phyloP scores from a whole-genome alignment of 2,113 vertebrate genomes.

The Gallinago paraguaiae region DNA sequence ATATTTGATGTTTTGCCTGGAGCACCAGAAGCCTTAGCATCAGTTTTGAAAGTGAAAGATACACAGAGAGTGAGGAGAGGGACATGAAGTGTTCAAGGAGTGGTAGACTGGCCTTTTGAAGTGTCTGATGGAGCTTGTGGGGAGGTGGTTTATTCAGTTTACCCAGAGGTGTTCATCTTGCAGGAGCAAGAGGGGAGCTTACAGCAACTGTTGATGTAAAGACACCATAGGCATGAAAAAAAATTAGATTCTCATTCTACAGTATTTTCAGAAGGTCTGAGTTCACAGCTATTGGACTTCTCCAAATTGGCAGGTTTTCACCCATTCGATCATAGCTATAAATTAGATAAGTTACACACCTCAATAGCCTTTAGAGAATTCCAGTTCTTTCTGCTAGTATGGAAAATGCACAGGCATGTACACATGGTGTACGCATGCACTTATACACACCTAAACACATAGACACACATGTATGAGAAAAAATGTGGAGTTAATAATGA shows the following conservation, averaged over 20 bases:
- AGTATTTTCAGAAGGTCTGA: not conserved
- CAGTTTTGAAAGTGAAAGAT: not conserved
- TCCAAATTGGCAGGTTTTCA: not conserved
- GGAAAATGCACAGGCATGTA: not conserved
- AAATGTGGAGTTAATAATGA: not conserved
- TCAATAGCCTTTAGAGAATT: not conserved
- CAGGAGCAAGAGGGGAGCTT: not conserved
- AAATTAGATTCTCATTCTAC: not conserved
- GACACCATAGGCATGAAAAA: not conserved
- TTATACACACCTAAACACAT: not conserved
- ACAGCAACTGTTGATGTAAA: not conserved
- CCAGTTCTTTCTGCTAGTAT: not conserved
- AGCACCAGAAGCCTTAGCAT: not conserved
- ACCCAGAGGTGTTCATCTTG: not conserved
- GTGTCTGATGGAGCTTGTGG: not conserved
- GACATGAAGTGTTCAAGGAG: not conserved
- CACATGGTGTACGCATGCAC: rapidly evolving
- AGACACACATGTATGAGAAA: not conserved
- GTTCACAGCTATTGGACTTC: not conserved
- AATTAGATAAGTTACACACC: rapidly evolving
- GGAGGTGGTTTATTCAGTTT: not conserved
- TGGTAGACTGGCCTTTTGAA: not conserved
- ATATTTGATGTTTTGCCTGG: not conserved
- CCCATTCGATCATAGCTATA: not conserved
- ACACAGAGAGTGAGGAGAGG: not conserved